phyloP scores from a whole-genome alignment of 53 echinoderm and acorn worm species.

The Luidia sarsii region DNA sequence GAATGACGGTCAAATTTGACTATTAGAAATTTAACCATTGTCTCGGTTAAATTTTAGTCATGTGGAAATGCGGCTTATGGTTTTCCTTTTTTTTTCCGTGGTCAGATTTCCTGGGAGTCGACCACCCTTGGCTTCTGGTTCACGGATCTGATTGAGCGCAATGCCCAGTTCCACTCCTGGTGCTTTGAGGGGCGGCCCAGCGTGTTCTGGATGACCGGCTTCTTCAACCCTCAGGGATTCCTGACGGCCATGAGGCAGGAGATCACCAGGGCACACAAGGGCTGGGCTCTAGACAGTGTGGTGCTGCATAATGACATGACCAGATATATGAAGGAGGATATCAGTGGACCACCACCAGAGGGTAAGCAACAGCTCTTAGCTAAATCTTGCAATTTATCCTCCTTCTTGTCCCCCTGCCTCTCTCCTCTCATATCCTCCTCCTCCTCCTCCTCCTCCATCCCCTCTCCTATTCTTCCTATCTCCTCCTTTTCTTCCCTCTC shows the following conservation, averaged over 20 bases:
- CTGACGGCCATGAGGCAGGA: conserved; percentile 99
- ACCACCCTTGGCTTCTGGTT: conserved; percentile 99
- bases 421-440: too few relatives aligned
- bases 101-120: conserved; percentile 97
- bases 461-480: too few relatives aligned
- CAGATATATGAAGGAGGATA: conserved; percentile 84
- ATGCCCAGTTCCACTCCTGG: conserved; percentile 91
- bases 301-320: conserved; percentile 98
- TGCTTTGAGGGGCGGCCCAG: conserved; percentile 95
- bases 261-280: conserved; percentile 97
- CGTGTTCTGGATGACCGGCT: conserved; percentile 99
- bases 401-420: too few relatives aligned
- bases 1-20: too few relatives aligned
- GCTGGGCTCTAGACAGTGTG: conserved; percentile 98
- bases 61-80: too few relatives aligned
- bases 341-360: conserved; percentile 77
- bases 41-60: too few relatives aligned
- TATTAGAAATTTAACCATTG: too few relatives aligned
- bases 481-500: too few relatives aligned
- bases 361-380: conserved; percentile 48
- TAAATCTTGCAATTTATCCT: too few relatives aligned
- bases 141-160: conserved; percentile 94
- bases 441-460: too few relatives aligned
- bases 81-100: too few relatives aligned
- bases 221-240: conserved; percentile 99